Conservation (phyloP, 2,113 vertebrate species). For the Trochalopteron elliotii region DNA sequence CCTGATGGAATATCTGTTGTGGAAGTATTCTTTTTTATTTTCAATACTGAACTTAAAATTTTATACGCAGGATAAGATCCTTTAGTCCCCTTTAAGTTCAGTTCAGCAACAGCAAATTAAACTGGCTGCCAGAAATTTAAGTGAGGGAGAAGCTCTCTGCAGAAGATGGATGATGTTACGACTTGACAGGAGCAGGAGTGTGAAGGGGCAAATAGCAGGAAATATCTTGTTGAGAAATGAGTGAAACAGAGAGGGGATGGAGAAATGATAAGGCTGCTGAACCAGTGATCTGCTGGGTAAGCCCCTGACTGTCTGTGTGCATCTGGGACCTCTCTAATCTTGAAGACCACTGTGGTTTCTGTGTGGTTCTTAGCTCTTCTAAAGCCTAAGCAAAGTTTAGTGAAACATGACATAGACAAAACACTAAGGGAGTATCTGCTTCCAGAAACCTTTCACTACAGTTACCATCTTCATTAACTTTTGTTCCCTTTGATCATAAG, state of each 20-base stretch:
- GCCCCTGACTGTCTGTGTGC: neutral
- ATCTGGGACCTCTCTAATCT: neutral
- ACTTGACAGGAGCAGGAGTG: neutral
- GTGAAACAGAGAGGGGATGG: neutral
- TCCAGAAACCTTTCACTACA: neutral
- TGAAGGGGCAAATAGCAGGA: neutral
- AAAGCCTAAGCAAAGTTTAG: neutral
- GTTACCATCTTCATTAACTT: neutral
- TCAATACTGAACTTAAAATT: neutral
- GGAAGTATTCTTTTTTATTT: neutral
- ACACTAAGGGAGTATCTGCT: neutral
- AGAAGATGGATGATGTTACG: neutral
- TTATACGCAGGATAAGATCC: neutral
- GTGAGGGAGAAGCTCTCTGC: neutral
- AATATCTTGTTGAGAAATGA: neutral
- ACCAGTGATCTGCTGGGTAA: neutral
- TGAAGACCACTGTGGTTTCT: neutral
- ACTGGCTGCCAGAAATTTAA: slow-evolving; percentile 25
- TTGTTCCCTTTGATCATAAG: neutral
- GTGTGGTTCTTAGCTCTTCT: neutral
- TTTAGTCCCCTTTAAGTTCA: neutral
- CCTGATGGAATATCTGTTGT: neutral
- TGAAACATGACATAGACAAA: neutral
- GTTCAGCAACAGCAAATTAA: neutral
- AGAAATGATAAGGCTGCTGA: neutral